Evolutionary conservation across 35 echinoderm and acorn worm genomes (phyloP), one percentile per base, ranked within the genome.

Genomic region (Hemicentrotus pulcherrimus): DNA sequence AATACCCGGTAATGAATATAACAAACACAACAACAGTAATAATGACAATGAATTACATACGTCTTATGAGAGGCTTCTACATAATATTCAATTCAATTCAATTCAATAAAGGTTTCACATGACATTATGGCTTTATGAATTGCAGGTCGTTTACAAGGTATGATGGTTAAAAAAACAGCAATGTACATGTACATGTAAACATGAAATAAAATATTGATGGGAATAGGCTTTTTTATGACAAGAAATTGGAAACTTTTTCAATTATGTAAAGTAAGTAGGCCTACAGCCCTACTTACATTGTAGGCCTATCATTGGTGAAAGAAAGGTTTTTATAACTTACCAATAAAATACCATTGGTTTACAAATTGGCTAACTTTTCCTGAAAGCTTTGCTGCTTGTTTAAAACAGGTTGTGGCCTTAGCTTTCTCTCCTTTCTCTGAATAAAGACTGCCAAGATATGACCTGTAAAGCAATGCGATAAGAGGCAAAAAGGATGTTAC

Each of bases 321-420:
- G 15, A 16, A 19, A 16, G 15, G 15, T 85, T 16, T 16, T 19
- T 85, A 24, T 89, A 35, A 94, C 96, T 94, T 87, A 97, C 98
- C 98, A 88, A 99, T 94, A 58, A 96, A 96, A 94, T 99, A 94
- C 98, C 98, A 99, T 46, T 94, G 94, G 11, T 52, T 46, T 8
- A 98, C 91, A 58, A 91, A 97, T 48, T 94, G 48, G 31, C 86
- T 96, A 8, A 99, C 60, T 95, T 98, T 97, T 2, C 98, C 98
- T 60, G 47, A 86, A 22, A 98, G 91, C 48, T 99, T 99, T 19
- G 92, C 91, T 86, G 98, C 98, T 91, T 99, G 98, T 70, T 99
- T 99, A 61, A 99, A 97, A 85, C 98, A 97, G 32, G 97, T 99
- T 48, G 90, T 97, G 31, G 96, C 96, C 70, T 97, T 99, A 32